Evolutionary conservation across 2,888 invertebrate species (phyloP), one percentile per base, ranked within the genome.

Genomic region (Leptinotarsa juncta): DNA sequence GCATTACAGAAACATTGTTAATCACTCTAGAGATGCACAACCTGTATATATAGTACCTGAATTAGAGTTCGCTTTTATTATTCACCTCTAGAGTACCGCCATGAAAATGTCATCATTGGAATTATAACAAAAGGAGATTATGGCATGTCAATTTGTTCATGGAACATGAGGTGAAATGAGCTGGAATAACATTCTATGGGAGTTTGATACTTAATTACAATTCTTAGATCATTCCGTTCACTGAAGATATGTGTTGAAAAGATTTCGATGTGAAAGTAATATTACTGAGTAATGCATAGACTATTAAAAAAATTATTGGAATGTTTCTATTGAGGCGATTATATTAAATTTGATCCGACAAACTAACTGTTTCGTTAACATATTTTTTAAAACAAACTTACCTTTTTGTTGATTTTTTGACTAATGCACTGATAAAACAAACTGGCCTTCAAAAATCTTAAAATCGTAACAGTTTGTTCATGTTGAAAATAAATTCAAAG

Each of bases 1-100:
- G 77, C 82, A 71, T 81, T 75, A 74, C 75, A 72, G 79, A 79
- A 82, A 82, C 82, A 82, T 82, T 82, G 82, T 82, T 82, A 82
- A 82, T 82, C 82, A 82, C 82, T 82, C 78, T 78, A 78, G 77
- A 80, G 81, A 82, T 80, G 79, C 78, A 78, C 79, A 81, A 82
- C 81, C 82, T 82, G 81, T 80, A 80, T 79, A 79, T 79, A 71
- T 70, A 68, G 73, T 73, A 71, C 76, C 72, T 73, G 73, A 74
- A 76, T 78, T 76, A 76, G 65, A 67, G 74, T 74, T 72, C 62
- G 73, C 74, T 76, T 76, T 76, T 75, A 74, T 71, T 74, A 57
- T 62, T 70, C 55, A 55, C 53, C 68, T 67, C 72, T 23, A 62
- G 71, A 70, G 65, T 72, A 71, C 71, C 26, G 57, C 74, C 76